phyloP scores from a whole-genome alignment of 2,888 invertebrate species.

The Cantharis rustica region DNA sequence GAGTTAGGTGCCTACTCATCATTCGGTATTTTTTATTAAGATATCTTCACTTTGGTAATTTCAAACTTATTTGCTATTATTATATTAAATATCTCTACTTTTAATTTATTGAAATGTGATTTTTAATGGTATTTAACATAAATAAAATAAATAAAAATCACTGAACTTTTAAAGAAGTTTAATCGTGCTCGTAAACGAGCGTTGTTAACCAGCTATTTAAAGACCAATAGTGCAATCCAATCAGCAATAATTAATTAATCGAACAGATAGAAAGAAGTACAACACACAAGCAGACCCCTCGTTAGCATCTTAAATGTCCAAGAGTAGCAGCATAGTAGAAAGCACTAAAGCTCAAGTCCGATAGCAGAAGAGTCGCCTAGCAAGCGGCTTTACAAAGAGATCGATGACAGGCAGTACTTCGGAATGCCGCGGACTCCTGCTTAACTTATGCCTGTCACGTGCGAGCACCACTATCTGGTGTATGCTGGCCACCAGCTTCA shows the following conservation, averaged over 20 bases:
- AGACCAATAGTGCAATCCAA: slow-evolving; percentile 43
- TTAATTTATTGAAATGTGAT: background rate
- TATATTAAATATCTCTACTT: background rate
- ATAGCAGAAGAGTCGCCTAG: slow-evolving; percentile 32
- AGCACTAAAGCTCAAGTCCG: slow-evolving; percentile 32
- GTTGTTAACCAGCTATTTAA: slow-evolving; percentile 42
- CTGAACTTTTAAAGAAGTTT: slow-evolving; percentile 1
- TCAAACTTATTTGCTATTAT: background rate
- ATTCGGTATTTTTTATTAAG: background rate
- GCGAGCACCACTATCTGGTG: slow-evolving; percentile 47
- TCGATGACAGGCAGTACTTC: slow-evolving; percentile 49
- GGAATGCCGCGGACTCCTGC: slow-evolving; percentile 50
- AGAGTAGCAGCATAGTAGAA: slow-evolving; percentile 29
- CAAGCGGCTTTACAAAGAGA: slow-evolving; percentile 47
- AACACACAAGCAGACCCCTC: slow-evolving; percentile 29
- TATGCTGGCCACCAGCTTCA: slow-evolving; percentile 42
- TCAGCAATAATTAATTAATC: slow-evolving; percentile 44
- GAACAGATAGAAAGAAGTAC: slow-evolving; percentile 34
- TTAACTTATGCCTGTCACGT: slow-evolving; percentile 55
- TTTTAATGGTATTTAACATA: background rate
- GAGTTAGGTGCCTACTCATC: background rate
- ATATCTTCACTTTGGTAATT: too few relatives aligned
- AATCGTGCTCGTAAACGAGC: slow-evolving; percentile 22
- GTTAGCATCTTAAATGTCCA: slow-evolving; percentile 34
- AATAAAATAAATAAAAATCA: background rate